phyloP scores from a whole-genome alignment of 2,888 invertebrate genomes.

The Bembecia ichneumoniformis region DNA sequence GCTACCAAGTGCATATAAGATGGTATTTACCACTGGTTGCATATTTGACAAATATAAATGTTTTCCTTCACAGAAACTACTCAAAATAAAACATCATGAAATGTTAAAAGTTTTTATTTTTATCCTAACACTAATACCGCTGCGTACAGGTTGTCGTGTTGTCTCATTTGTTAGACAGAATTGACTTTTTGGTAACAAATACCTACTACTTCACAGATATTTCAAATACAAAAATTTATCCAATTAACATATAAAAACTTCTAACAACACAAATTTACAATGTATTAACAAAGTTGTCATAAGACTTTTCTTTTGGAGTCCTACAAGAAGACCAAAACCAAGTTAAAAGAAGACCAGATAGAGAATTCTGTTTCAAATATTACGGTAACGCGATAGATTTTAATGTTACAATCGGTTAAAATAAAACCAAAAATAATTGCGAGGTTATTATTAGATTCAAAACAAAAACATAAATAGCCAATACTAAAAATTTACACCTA shows the following conservation, averaged over 20 bases:
- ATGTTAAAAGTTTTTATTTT: slow-evolving; percentile 35
- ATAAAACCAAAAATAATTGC: slow-evolving; percentile 21
- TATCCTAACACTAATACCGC: slow-evolving; percentile 54
- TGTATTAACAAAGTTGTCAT: slow-evolving; percentile 15
- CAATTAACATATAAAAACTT: slow-evolving; percentile 22
- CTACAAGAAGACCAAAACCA: not conserved
- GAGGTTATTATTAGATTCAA: slow-evolving; percentile 23
- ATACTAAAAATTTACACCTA: slow-evolving; percentile 20
- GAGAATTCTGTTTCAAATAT: too few species aligned
- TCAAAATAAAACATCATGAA: not conserved
- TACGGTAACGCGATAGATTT: too few species aligned
- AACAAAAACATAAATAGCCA: slow-evolving; percentile 3
- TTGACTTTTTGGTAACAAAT: slow-evolving; percentile 61
- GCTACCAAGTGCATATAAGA: too few species aligned
- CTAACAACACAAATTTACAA: slow-evolving; percentile 44
- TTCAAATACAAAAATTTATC: slow-evolving; percentile 18
- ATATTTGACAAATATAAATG: too few species aligned
- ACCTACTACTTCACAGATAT: slow-evolving; percentile 13
- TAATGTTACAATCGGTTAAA: not conserved
- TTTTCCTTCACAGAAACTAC: too few species aligned
- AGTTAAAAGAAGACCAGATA: too few species aligned
- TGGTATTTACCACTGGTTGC: too few species aligned
- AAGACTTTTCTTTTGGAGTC: not conserved
- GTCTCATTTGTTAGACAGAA: slow-evolving; percentile 17
- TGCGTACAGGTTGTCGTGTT: slow-evolving; percentile 45